Base-by-base conservation (phyloP, 2,113 vertebrate species). In the Xyliphius kryptos region DNA sequence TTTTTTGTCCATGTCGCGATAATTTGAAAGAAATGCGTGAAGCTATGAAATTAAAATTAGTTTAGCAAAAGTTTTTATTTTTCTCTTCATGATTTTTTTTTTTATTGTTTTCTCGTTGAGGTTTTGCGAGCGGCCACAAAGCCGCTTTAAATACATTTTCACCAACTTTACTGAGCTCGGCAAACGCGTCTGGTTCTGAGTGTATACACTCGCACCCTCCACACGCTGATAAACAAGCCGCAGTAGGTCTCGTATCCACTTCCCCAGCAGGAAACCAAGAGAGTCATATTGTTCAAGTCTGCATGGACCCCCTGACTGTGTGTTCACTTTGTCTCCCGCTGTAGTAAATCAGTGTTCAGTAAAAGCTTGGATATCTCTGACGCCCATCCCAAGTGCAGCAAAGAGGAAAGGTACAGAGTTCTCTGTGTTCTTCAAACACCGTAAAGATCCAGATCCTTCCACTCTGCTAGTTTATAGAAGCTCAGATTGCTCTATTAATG, bases 301-400 rank as follows among this genome's bases (percentile, higher is more conserved):
- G 16, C 46, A 3, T 53, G 46, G 43, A 62, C 59, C 74, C 61
- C 76, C 77, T 85, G 76, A 85, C 72, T 70, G 65, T 89, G 81
- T 89, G 89, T 88, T 89, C 80, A 77, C 89, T 93, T 88, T 95
- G 89, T 93, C 89, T 84, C 87, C 89, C 82, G 88, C 87, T 88
- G 73, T 93, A 97, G 92, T 97, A 94, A 92, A 88, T 91, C 90
- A 87, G 84, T 94, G 87, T 95, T 92, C 92, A 97, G 93, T 96
- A 94, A 95, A 92, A 95, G 91, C 91, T 91, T 95, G 92, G 92
- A 97, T 89, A 95, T 94, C 90, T 88, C 91, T 84, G 92, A 92
- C 58, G 90, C 88, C 90, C 84, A 92, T 88, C 86, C 87, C 91
- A 93, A 90, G 91, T 83, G 89, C 92, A 93, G 89, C 91, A 92